Base-by-base conservation (phyloP, 2,888 invertebrate species). In the Lobophora halterata region DNA sequence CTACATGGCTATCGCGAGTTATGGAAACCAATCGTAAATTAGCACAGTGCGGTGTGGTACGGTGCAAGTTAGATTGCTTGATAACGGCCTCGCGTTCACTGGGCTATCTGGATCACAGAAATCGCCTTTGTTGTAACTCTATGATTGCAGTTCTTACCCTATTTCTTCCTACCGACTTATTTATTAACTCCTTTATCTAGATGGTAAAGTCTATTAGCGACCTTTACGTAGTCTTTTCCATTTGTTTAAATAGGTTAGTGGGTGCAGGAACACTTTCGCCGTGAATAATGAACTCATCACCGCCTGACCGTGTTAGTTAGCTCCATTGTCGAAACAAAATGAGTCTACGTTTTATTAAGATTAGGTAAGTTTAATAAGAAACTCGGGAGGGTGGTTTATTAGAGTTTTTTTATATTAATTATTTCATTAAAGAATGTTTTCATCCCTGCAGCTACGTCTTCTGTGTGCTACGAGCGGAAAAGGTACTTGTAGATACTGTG, bases 241-340 rank as follows among this genome's bases (percentile, higher is more conserved):
- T 66, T 69, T 61, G 61, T 65, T 67, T 61, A 71, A 66, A 65
- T 74, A 73, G 71, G 74, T 71, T 70, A 71, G 49, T 63, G 52
- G 64, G 60, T 57, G 58, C 46, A 37, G 35, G 35, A 45, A 38
- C 49, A 45, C 42, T 52, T 43, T 46, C 31, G 40, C 34, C 46
- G 61, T 70, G 61, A 72, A 65, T 73, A 78, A 79, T 77, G 72
- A 76, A 67, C 64, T 66, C 70, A 71, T 76, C 70, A 64, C 41
- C 54, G 44, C 48, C 61, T 50, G 54, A 56, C 53, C 63, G 61
- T 60, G 63, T 64, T 67, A 64, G 62, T 63, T 68, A 68, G 63
- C 67, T 55, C 56, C 64, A 66, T 72, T 70, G 59, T 57, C 56
- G 65, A 65, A 67, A 65, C 61, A 59, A 63, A 57, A 49, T 57